Evolutionary conservation across 2,888 invertebrate species (phyloP), one percentile per base, ranked within the genome.

Genomic region (Rhamphomyia laevipes): DNA sequence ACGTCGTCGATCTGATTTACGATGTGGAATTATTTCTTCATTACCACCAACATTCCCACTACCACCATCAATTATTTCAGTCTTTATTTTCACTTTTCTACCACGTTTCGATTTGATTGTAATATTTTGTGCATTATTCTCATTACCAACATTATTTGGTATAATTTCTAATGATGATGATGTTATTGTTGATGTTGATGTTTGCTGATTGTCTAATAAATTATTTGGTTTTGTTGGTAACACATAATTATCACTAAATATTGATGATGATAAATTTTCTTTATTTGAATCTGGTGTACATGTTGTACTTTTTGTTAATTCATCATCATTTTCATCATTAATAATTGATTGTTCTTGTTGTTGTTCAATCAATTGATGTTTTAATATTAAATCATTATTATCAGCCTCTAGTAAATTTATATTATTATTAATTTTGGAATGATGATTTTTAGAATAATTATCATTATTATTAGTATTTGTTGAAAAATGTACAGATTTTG

Each of bases 1-100:
- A 62, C 67, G 68, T 54, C 69, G 63, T 4, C 68, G 59, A 52
- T 64, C 68, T 15, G 68, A 68, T 52, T 68, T 68, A 46, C 69
- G 61, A 56, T 68, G 61, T 15, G 42, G 51, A 43, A 49, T 45
- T 23, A 33, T 43, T 43, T 37, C 43, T 21, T 21, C 23, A 15
- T 31, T 37, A 6, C 35, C 30, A 18, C 9, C 13, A 18, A 16
- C 23, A 15, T 31, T 37, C 3, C 35, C 30, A 18, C 9, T 10
- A 18, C 18, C 17, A 27, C 15, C 30, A 35, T 33, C 23, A 16
- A 41, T 47, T 7, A 23, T 21, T 21, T 17, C 33, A 18, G 23
- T 30, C 31, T 23, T 42, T 23, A 23, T 43, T 23, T 43, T 43
- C 13, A 43, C 41, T 42, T 42, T 40, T 42, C 49, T 41, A 30